These are phyloP conservation scores for Carassius carassius DNA, from an alignment of 2,113 vertebrate genomes.

Conservation along the genomic window DNA sequence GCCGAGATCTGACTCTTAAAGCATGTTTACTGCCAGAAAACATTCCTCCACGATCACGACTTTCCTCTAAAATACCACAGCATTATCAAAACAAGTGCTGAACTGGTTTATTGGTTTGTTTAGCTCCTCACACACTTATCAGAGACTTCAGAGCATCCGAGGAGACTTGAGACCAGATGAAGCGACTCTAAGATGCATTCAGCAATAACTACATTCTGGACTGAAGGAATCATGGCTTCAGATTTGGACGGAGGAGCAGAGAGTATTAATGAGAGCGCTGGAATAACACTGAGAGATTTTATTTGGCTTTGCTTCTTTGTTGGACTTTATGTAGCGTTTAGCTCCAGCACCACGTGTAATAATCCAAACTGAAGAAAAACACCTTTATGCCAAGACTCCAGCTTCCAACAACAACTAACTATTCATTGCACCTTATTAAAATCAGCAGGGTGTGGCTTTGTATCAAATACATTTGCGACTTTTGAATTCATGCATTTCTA, in stretches of 20 bases:
- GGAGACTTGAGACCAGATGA: background rate
- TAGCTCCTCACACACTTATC: background rate
- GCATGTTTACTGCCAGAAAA: background rate
- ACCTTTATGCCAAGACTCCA: background rate
- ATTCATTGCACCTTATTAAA: constrained; percentile 46
- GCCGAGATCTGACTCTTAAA: no score
- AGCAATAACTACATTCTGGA: constrained; percentile 32
- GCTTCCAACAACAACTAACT: constrained; percentile 54
- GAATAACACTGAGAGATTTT: constrained; percentile 65
- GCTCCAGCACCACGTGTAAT: constrained; percentile 37
- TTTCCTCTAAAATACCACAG: background rate
- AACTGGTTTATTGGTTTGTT: background rate
- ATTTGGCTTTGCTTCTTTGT: constrained; percentile 57
- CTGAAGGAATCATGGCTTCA: constrained; percentile 60
- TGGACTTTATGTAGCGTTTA: constrained; percentile 47
- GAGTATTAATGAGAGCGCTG: constrained; percentile 61
- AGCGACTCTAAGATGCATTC: background rate
- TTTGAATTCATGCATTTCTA: constrained; percentile 24
- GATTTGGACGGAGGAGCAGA: constrained; percentile 32
- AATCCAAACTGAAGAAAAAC: constrained; percentile 46
- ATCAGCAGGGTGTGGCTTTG: constrained; percentile 33
- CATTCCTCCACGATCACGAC: background rate
- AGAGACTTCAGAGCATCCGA: background rate
- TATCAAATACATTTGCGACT: constrained; percentile 28
- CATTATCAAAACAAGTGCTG: background rate